Evolutionary conservation across 2,113 vertebrate species (phyloP), one percentile per base, ranked within the genome.

Genomic region (Irena cyanogastra): DNA sequence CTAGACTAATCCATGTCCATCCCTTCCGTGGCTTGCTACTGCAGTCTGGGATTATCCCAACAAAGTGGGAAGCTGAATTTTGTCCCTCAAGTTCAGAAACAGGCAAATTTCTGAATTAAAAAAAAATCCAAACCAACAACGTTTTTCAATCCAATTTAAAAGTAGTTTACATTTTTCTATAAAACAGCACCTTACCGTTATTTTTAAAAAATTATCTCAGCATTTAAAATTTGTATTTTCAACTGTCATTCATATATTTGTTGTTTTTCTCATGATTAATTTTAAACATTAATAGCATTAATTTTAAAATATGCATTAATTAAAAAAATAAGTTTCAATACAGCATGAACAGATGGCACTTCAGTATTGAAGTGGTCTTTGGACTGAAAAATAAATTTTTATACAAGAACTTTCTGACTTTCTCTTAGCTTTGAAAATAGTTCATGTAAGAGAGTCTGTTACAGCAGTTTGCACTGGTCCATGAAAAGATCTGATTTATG

Each of bases 341-440:
- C 37, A 68, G n/a, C 45, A 61, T 76, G 63, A 93, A 35, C 90
- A 92, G 92, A 94, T 95, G 88, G 90, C 23, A 35, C 28, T 83
- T 79, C 53, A 61, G 65, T 72, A 45, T 16, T 86, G n/a, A 79
- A 88, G 70, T 86, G 79, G 61, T 59, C 75, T 96, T 88, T 95
- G 42, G 54, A 72, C 24, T 82, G 21, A 57, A 83, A 77, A 79
- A 68, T 4, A 63, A 60, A 20, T 59, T 85, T 66, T 94, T 72
- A 37, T 64, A 57, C 6, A 30, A 69, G 53, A 78, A n/a, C 61
- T 91, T 91, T 64, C 8, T 94, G 61, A 70, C 31, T 94, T 71
- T 21, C 23, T 79, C 27, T 60, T 90, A 66, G 18, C 57, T 86
- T 86, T 90, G 79, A 90, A 90, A 95, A 64, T 65, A 27, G 31